These are phyloP conservation scores for Falco cherrug DNA, from an alignment of 2,797 vertebrate species.

Conservation along the genomic window DNA sequence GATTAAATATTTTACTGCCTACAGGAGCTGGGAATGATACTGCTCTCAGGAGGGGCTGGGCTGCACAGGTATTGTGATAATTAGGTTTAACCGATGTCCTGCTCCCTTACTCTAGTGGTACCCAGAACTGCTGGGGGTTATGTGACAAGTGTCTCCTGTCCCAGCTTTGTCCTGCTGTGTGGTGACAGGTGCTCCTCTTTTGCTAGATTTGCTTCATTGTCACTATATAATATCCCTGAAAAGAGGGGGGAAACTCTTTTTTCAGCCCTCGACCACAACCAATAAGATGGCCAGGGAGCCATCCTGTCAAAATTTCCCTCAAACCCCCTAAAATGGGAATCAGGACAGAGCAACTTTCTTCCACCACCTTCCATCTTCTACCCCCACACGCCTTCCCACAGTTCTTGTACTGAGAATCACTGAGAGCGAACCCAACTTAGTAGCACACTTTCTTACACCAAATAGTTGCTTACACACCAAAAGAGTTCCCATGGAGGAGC, in stretches of 20 bases:
- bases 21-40: neutral
- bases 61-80: neutral
- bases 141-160: neutral
- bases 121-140: neutral
- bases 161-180: neutral
- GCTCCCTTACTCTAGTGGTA: neutral
- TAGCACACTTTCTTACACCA: neutral
- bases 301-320: neutral
- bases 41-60: neutral
- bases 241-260: neutral
- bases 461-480: neutral
- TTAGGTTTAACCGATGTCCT: neutral
- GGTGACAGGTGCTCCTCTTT: neutral
- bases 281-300: neutral
- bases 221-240: neutral
- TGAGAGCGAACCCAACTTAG: neutral
- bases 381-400: neutral
- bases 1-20: neutral
- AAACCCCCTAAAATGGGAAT: neutral
- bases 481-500: neutral
- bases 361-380: accelerated
- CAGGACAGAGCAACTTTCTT: neutral
- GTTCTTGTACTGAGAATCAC: neutral
- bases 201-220: neutral
- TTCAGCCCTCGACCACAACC: neutral